A percentile compares a stretch with the other conserved stretches of the same genome.
Evolutionary conservation across 1,140 invertebrate species (phyloP).

Genomic region (Zaprionus gabonicus): DNA sequence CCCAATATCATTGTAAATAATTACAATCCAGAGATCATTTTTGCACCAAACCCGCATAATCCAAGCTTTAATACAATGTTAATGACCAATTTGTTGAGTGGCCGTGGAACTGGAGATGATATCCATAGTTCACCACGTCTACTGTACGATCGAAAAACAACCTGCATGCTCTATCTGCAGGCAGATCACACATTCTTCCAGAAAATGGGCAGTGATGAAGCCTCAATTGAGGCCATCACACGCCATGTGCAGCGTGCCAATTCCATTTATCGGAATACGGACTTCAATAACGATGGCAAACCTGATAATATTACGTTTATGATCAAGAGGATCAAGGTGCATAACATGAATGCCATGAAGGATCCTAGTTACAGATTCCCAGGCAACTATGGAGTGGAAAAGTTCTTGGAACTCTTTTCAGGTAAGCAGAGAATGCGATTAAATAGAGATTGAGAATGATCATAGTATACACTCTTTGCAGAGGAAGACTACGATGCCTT

Average conservation of each 20-base stretch:
- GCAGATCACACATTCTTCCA: conserved; percentile 97
- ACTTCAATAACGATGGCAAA: conserved; percentile 96
- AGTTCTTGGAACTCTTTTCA: conserved; percentile 96
- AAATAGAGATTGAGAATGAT: neutral
- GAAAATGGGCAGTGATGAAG: conserved; percentile 96
- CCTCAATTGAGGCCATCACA: conserved; percentile 97
- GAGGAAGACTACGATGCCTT: conserved; percentile 99
- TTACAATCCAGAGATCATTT: conserved; percentile 83
- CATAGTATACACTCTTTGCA: conserved; percentile 69
- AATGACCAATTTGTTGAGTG: conserved; percentile 89
- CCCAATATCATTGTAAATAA: conserved; percentile 84
- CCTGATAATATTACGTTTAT: conserved; percentile 97
- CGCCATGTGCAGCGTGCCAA: conserved; percentile 97
- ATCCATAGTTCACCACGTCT: conserved; percentile 81
- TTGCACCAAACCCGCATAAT: conserved; percentile 83
- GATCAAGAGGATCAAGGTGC: conserved; percentile 98
- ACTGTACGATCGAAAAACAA: conserved; percentile 87
- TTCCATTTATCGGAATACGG: conserved; percentile 95
- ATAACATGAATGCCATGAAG: conserved; percentile 92
- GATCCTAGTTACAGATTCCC: conserved; percentile 95
- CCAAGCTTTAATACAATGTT: conserved; percentile 85
- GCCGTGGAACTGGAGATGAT: conserved; percentile 81
- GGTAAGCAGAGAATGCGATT: conserved; percentile 86
- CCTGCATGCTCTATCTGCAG: conserved; percentile 96
- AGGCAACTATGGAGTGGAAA: conserved; percentile 96